phyloP scores from a whole-genome alignment of 2,797 vertebrate species.

The Pristis pectinata region DNA sequence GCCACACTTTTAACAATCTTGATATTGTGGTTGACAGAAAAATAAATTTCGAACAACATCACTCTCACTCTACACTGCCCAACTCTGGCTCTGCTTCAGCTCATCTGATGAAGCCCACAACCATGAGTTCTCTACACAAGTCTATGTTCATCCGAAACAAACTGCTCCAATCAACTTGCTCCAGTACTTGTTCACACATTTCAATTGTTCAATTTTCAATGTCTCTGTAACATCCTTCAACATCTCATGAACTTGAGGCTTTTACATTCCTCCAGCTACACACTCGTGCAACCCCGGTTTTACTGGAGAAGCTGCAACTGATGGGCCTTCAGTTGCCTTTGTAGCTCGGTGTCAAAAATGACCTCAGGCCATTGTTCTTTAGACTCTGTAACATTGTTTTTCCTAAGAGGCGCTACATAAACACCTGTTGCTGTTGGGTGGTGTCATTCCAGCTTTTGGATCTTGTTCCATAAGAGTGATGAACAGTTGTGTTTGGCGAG shows the following conservation, averaged over 20 bases:
- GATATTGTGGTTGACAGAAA: background rate
- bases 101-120: too few species aligned
- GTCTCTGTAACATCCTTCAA: background rate
- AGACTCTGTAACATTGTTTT: background rate
- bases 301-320: too few species aligned
- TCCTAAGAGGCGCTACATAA: background rate
- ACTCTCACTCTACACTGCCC: too few species aligned
- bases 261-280: too few species aligned
- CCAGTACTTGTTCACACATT: background rate
- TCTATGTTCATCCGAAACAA: too few species aligned
- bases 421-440: background rate
- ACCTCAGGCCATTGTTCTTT: background rate
- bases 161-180: background rate
- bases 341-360: background rate
- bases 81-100: too few species aligned
- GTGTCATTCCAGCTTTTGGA: too few species aligned
- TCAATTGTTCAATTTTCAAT: too few species aligned
- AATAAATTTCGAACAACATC: too few species aligned
- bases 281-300: too few species aligned
- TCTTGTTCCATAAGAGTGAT: background rate
- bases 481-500: background rate
- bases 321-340: too few species aligned
- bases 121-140: too few species aligned
- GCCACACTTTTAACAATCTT: background rate
- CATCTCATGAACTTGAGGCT: background rate